These are phyloP conservation scores for Marmota monax DNA, from an alignment of 2,113 vertebrate species.

Conservation along the genomic window DNA sequence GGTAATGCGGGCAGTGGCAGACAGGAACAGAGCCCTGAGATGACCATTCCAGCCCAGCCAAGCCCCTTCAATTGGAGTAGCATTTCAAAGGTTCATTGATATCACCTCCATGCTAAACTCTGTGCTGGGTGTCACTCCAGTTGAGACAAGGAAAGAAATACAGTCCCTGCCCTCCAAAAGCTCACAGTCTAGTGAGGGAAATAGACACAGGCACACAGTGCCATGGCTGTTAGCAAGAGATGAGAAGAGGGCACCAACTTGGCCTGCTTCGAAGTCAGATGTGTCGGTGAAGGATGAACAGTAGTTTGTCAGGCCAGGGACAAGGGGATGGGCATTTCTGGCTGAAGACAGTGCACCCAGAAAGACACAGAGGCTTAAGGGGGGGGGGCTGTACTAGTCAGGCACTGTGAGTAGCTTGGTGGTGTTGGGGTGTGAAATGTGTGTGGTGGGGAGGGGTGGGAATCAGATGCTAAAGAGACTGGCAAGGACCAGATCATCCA, in stretches of 20 bases:
- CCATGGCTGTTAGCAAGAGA: background rate
- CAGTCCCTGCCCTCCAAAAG: background rate
- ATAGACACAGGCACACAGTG: background rate
- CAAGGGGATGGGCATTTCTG: background rate
- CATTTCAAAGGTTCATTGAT: slow-evolving; percentile 57
- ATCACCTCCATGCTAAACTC: background rate
- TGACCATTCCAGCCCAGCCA: background rate
- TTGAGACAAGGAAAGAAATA: background rate
- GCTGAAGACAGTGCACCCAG: background rate
- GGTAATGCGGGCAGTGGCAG: background rate
- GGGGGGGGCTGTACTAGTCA: background rate
- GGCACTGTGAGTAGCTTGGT: background rate
- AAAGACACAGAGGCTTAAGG: slow-evolving; percentile 4
- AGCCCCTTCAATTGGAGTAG: slow-evolving; percentile 44
- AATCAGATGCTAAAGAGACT: background rate
- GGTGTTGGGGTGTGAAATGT: background rate
- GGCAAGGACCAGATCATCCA: background rate
- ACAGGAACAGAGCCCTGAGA: background rate
- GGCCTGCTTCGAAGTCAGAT: background rate
- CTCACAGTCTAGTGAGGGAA: background rate
- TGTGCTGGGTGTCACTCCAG: background rate
- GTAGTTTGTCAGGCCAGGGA: background rate
- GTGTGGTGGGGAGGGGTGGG: background rate
- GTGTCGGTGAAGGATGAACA: background rate
- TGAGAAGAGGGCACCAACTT: background rate